Conservation (phyloP, 2,888 invertebrate genomes). For the Teinopalpus imperialis region DNA sequence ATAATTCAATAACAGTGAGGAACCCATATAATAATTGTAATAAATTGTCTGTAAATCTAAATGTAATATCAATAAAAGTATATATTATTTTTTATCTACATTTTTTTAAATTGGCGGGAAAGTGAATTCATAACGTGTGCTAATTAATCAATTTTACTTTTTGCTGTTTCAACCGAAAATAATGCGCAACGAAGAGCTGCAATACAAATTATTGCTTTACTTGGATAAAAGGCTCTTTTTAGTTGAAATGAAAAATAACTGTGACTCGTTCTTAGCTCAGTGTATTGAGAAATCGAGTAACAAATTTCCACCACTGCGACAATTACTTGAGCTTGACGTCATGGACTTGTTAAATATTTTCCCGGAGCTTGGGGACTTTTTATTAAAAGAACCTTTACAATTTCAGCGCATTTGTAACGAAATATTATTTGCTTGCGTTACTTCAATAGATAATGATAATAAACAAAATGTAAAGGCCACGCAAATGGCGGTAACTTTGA, state of each 20-base stretch:
- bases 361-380: conserved; percentile 49
- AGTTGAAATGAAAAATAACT: conserved; percentile 48
- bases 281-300: conserved; percentile 43
- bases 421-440: conserved; percentile 58
- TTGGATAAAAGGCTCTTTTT: conserved; percentile 57
- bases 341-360: conserved; percentile 56
- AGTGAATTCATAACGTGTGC: too few relatives aligned
- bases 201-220: conserved; percentile 58
- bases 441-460: conserved; percentile 40
- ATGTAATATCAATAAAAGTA: too few relatives aligned
- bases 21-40: not conserved
- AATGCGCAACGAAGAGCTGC: conserved; percentile 45
- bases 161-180: conserved; percentile 14
- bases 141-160: too few relatives aligned
- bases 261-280: conserved; percentile 48
- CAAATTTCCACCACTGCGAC: conserved; percentile 64
- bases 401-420: conserved; percentile 52
- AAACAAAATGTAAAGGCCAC: conserved; percentile 40
- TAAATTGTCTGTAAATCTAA: not conserved
- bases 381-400: conserved; percentile 59
- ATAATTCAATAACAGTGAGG: not conserved
- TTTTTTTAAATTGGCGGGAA: conserved; percentile 25
- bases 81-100: too few relatives aligned
- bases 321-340: conserved; percentile 55
- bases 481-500: conserved; percentile 55